Evolutionary conservation across 2,113 vertebrate species (phyloP), one percentile per base, ranked within the genome.

Genomic region (Rattus rattus): DNA sequence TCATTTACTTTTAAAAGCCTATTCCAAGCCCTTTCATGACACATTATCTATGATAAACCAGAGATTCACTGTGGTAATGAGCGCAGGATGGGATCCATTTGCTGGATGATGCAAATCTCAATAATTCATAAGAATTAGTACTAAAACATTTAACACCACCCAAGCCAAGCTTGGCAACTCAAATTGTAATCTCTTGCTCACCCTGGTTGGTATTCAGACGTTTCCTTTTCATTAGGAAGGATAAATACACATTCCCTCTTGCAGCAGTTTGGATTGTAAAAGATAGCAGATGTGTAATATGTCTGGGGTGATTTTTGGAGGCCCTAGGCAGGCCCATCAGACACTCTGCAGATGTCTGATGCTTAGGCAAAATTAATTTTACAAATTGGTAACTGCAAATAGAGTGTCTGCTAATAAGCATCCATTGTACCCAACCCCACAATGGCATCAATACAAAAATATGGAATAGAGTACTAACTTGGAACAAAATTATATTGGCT

Each of bases 41-140:
- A 98, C 86, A 97, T 98, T 98, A 98, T 98, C 97, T 96, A 96
- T 8, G 95, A 98, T 97, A 98, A 98, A 97, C 97, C 98, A 96
- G 97, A 98, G 95, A 98, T 97, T 95, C 97, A 98, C 98, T 96
- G 97, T 98, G 98, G 97, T 99, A 99, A 99, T 99, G 98, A 98
- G 97, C 97, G 84, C n/a, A 97, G 97, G 98, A 98, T 98, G 96
- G 94, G 97, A 98, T 98, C 98, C 98, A 98, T 98, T 98, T 98
- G 98, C 98, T 97, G 98, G 98, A 98, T 98, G 98, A 98, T 61
- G 87, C 97, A 95, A 98, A 95, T 97, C 98, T 99, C 98, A 99
- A 98, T 99, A 98, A 98, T 98, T 98, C 98, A 98, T 97, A 96
- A 96, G 98, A 98, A 98, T 97, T 96, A 97, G 97, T 98, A 97